A percentile compares a stretch with the other conserved stretches of the same genome.
These are phyloP conservation scores for Abscondita cerata DNA, from an alignment of 2,888 invertebrate species.

Conservation along the genomic window DNA sequence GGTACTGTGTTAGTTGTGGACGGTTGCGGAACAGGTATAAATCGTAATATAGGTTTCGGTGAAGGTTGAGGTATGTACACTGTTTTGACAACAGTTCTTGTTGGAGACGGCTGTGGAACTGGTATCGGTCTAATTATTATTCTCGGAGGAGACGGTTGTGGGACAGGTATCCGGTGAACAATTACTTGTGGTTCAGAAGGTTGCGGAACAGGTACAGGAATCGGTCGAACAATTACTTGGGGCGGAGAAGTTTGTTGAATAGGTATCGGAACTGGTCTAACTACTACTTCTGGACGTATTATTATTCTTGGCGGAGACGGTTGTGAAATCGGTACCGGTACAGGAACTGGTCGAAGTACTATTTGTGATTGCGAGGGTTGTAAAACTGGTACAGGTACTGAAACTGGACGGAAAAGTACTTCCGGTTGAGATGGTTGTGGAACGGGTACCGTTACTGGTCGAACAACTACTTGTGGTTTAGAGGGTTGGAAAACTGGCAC, in stretches of 20 bases:
- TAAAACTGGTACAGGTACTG: too few relatives aligned
- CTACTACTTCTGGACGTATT: slow-evolving; percentile 4
- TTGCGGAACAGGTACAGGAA: slow-evolving; percentile 1
- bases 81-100: not conserved
- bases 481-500: too few relatives aligned
- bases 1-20: slow-evolving; percentile 6
- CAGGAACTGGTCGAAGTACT: too few relatives aligned
- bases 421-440: too few relatives aligned
- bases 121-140: not conserved
- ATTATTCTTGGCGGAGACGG: slow-evolving; percentile 3
- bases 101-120: not conserved
- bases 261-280: not conserved
- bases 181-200: slow-evolving; percentile 11
- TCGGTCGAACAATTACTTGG: slow-evolving; percentile 11
- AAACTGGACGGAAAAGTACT: too few relatives aligned
- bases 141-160: not conserved
- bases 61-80: not conserved
- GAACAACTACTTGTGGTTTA: too few relatives aligned
- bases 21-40: not conserved
- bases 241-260: not conserved
- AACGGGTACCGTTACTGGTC: too few relatives aligned
- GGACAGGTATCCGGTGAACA: slow-evolving; percentile 6
- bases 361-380: too few relatives aligned
- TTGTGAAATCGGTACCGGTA: slow-evolving; percentile 1
- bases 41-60: not conserved